Percentiles rank a stretch among this genome's conserved stretches.
These are phyloP conservation scores for Rhingia rostrata DNA, from an alignment of 2,888 invertebrate species.

Conservation along the genomic window DNA sequence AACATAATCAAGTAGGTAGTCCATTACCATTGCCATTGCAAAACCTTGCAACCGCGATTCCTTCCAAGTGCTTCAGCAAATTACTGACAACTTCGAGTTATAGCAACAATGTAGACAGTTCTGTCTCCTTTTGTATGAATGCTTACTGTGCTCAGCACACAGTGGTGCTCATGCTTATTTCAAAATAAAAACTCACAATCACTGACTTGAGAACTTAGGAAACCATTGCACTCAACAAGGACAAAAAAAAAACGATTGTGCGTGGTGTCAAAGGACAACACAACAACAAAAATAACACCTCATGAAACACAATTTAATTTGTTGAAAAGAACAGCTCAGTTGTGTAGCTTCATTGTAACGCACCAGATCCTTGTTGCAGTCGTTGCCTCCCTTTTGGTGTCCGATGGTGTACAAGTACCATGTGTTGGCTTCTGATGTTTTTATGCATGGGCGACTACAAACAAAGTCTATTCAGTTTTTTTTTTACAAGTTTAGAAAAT, in stretches of 20 bases:
- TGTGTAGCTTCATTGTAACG: slow-evolving; percentile 5
- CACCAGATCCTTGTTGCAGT: background rate
- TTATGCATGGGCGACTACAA: background rate
- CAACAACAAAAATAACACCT: slow-evolving; percentile 2
- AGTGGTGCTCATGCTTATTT: background rate
- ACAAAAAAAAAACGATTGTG: background rate
- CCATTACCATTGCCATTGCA: background rate
- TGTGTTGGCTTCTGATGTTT: background rate
- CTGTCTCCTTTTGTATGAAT: background rate
- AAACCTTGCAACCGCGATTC: background rate
- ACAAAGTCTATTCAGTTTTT: no score
- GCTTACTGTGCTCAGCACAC: background rate
- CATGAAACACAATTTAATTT: slow-evolving; percentile 9
- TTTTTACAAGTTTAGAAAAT: no score
- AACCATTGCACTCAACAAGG: background rate
- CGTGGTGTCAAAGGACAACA: background rate
- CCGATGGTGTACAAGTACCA: background rate
- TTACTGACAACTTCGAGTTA: background rate
- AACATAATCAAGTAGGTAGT: background rate
- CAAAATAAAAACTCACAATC: slow-evolving; percentile 2
- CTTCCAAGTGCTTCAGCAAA: background rate
- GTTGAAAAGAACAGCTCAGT: background rate
- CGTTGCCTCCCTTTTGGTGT: background rate
- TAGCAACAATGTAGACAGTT: background rate
- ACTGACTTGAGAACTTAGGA: background rate